These are phyloP conservation scores for Prinia subflava DNA, from an alignment of 2,113 vertebrate genomes.

Conservation along the genomic window DNA sequence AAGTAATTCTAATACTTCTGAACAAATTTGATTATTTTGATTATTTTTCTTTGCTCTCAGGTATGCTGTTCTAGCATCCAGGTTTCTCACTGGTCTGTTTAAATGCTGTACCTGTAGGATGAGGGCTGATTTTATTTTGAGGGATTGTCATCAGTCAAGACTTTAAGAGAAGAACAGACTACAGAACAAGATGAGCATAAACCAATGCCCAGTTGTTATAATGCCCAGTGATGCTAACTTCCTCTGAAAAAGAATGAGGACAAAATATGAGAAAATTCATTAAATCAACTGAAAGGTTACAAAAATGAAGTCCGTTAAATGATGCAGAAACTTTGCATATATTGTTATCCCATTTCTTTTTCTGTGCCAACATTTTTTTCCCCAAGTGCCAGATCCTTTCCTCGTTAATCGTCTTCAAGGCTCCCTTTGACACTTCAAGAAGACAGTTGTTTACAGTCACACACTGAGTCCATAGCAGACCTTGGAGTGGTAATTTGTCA, in stretches of 20 bases:
- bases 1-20: not conserved
- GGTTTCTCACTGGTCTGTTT: not conserved
- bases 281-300: not conserved
- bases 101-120: not conserved
- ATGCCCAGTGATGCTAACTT: not conserved
- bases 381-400: fast-evolving
- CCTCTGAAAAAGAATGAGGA: not conserved
- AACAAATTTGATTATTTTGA: not conserved
- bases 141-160: not conserved
- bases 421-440: not conserved
- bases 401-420: not conserved
- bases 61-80: not conserved
- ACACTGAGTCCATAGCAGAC: not conserved
- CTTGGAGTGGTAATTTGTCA: not conserved
- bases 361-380: not conserved
- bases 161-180: not conserved
- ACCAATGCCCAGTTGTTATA: not conserved
- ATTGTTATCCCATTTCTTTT: not conserved
- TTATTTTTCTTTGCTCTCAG: not conserved
- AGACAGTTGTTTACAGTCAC: not conserved
- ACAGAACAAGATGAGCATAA: not conserved
- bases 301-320: not conserved
- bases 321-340: not conserved
- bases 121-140: not conserved
- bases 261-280: not conserved